Evolutionary conservation across 92 coral and sea anemone species (phyloP), one percentile per base, ranked within the genome.

Genomic region (Hydrozoanthus gracilis): DNA sequence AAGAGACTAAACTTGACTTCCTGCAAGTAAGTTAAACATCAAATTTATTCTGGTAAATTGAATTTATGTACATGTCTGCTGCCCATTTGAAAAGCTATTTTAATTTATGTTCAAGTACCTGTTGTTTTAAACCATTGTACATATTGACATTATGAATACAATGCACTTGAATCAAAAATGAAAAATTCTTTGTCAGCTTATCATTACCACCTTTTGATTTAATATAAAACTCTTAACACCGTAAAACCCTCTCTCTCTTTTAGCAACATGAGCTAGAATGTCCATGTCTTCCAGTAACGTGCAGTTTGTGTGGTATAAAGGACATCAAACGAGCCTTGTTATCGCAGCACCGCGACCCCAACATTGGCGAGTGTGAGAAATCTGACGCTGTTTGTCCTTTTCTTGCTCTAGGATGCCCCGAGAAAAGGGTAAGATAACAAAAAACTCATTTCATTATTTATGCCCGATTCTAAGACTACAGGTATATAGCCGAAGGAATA

Each of bases 271-370:
- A 51, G 67, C 51, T 18, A 52, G 44, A 20, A 47, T 76, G 82
- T 54, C 64, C 18, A 51, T 5, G 14, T 4, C 45, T 35, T 54
- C 82, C 82, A n/a, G 15, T 51, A 10, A 52, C 65, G 46, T 76
- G 82, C 45, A 54, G 49, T 44, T 15, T 51, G 66, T 76, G 82
- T 54, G 82, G 82, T 11, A 76, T 20, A n/a, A 52, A 52, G 47
- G 82, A 17, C 65, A 76, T 76, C 20, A 39, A 76, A 56, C 82
- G 62, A 3, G 12, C 65, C 6, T 52, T 86, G 71, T 13, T 90
- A 16, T 60, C 79, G 4, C 86, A 82, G 8, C 92, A 90, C 66
- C 89, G 47, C 56, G 92, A 89, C 61, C 87, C 92, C 48, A 82
- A 68, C 44, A 74, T 16, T 74, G 90, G 90, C 12, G 92, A 90